A percentile compares a stretch with the other conserved stretches of the same genome.
Conservation (phyloP, 2,797 vertebrate genomes). For the Phyllotis vaccarum region DNA sequence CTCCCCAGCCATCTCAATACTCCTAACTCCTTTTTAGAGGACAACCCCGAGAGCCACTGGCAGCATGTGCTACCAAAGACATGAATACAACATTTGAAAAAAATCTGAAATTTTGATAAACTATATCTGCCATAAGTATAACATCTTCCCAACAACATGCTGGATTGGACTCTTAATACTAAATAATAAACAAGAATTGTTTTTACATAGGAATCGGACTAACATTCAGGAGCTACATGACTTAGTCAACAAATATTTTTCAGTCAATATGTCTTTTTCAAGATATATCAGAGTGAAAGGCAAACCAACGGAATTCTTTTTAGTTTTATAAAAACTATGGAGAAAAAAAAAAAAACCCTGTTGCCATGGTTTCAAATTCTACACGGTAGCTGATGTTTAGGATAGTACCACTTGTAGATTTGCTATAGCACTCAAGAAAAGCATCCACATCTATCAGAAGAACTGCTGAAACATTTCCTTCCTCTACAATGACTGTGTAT, state of each 20-base stretch:
- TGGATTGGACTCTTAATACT: neutral
- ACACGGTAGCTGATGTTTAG: neutral
- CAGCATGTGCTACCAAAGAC: neutral
- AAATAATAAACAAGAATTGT: neutral
- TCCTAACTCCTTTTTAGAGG: neutral
- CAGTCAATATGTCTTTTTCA: neutral
- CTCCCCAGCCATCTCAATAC: neutral
- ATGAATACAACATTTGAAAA: neutral
- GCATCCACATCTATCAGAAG: neutral
- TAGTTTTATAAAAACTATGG: neutral
- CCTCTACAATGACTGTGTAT: neutral
- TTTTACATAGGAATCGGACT: neutral
- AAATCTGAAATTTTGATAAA: neutral
- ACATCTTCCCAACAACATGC: neutral
- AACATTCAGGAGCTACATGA: neutral
- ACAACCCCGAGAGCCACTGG: neutral
- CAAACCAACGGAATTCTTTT: neutral
- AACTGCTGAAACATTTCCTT: neutral
- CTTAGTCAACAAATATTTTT: neutral
- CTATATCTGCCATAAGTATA: neutral
- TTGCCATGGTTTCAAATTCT: neutral
- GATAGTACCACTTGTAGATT: too few relatives aligned
- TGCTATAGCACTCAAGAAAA: neutral
- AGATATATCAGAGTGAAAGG: neutral
- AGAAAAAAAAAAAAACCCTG: too few relatives aligned